Evolutionary conservation across 2,888 invertebrate species (phyloP), one percentile per base, ranked within the genome.

Genomic region (Ophonus ardosiacus): DNA sequence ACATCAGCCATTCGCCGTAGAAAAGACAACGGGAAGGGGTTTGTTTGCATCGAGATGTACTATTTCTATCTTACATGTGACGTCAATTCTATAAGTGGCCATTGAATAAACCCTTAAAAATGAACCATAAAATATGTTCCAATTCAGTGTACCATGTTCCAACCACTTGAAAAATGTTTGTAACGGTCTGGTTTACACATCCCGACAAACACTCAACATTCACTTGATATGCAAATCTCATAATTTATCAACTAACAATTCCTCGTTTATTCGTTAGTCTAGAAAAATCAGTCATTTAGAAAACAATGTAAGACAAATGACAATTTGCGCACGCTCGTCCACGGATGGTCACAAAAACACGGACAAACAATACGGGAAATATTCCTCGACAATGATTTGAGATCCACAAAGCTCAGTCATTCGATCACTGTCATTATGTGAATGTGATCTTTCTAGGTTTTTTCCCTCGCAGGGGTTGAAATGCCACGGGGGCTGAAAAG

Each of bases 341-440:
- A 21, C n/a, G 57, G 61, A 51, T 65, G 63, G 13, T 43, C 51
- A 40, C 63, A 81, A 65, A 81, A 81, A 80, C 80, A 80, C 17
- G 38, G 10, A 40, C 18, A 43, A 61, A 65, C 63, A 81, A 63
- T 40, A 40, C 63, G 40, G n/a, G 43, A 59, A 59, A 43, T 61
- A 43, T 61, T 81, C 63, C 21, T 43, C n/a, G 21, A 81, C 81
- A 63, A 61, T 51, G 83, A 31, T 71, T 17, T 31, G 17, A 59
- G 61, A 51, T 38, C 24, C 76, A 76, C 40, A 84, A 76, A 59
- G 63, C 68, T 38, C 38, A 56, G 84, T 84, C 84, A 84, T 84
- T 84, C 84, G 84, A 84, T 84, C 84, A 84, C 84, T 84, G 84
- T 84, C 84, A 68, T 84, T 65, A 84, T 78, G 63, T 79, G 78